Conservation (phyloP, 2,113 vertebrate species). For the Rhineura floridana region DNA sequence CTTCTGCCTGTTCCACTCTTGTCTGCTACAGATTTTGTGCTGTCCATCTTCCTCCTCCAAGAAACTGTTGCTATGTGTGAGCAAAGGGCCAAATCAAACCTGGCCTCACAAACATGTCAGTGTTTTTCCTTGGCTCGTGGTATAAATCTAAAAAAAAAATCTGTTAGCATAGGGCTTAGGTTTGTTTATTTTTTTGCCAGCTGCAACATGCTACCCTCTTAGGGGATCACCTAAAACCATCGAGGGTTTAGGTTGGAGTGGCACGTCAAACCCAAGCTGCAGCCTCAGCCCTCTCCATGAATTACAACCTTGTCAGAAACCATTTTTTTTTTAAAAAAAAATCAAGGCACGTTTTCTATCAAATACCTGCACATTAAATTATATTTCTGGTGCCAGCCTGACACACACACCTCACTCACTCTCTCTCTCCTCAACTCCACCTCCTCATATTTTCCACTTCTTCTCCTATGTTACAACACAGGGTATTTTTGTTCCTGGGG, state of each 20-base stretch:
- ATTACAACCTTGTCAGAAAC: constrained; percentile 81
- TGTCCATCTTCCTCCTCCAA: constrained; percentile 41
- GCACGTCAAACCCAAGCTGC: constrained; percentile 67
- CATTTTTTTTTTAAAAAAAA: constrained; percentile 52
- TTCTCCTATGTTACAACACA: constrained; percentile 38
- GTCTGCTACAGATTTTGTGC: constrained; percentile 1
- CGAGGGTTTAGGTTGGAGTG: constrained; percentile 75
- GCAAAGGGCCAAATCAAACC: constrained; percentile 64
- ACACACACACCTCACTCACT: constrained; percentile 60
- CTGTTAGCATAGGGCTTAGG: constrained; percentile 74
- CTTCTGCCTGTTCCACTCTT: background rate
- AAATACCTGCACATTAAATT: constrained; percentile 82
- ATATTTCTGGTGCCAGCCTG: constrained; percentile 79
- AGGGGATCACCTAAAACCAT: constrained; percentile 78
- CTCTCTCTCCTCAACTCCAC: constrained; percentile 47
- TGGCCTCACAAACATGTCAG: constrained; percentile 64
- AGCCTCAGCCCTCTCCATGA: constrained; percentile 76
- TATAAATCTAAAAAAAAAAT: constrained; percentile 71
- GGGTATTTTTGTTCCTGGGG: constrained; percentile 60
- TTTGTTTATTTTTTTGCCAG: constrained; percentile 84
- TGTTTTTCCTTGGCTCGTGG: constrained; percentile 75
- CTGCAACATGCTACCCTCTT: constrained; percentile 81
- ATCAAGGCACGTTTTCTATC: constrained; percentile 79
- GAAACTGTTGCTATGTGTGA: constrained; percentile 33
- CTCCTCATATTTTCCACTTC: background rate